Evolutionary conservation across 2,797 vertebrate species (phyloP).

Genomic region (Petrocephalus schoutedeni): DNA sequence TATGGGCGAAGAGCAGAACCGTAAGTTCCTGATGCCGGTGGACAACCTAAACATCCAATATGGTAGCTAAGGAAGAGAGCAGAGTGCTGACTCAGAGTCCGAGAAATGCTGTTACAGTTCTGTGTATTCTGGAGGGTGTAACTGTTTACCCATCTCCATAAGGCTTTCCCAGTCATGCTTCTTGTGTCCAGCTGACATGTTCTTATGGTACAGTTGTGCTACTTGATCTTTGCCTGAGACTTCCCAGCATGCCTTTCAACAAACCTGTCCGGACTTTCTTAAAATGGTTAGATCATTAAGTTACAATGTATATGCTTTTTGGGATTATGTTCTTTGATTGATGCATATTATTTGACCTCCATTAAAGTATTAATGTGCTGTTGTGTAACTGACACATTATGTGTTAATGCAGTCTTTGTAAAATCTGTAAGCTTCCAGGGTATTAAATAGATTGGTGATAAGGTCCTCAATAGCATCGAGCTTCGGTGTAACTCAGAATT

Average conservation of each 20-base stretch:
- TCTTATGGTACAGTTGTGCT: neutral
- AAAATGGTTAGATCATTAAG: neutral
- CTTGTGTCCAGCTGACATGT: neutral
- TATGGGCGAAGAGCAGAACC: conserved; percentile 90
- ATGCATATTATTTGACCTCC: neutral
- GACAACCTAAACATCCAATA: neutral
- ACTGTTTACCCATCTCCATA: neutral
- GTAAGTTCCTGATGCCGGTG: conserved; percentile 67
- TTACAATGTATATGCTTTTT: neutral
- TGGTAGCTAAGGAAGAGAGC: neutral
- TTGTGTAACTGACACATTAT: neutral
- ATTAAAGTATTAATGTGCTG: neutral
- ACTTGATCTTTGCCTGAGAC: neutral
- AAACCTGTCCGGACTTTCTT: neutral
- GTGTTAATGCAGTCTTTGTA: neutral
- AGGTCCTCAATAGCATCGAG: neutral
- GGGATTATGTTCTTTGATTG: neutral
- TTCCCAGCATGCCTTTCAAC: neutral
- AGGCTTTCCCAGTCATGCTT: neutral
- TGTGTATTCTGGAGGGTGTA: neutral
- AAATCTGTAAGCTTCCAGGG: neutral
- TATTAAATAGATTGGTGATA: conserved; percentile 1
- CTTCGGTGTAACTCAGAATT: neutral
- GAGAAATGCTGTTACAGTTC: neutral
- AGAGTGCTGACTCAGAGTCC: neutral